Percentiles rank a stretch among this genome's conserved stretches.
Conservation (phyloP, 2,113 vertebrate genomes). For the Pelecanoides urinatrix region DNA sequence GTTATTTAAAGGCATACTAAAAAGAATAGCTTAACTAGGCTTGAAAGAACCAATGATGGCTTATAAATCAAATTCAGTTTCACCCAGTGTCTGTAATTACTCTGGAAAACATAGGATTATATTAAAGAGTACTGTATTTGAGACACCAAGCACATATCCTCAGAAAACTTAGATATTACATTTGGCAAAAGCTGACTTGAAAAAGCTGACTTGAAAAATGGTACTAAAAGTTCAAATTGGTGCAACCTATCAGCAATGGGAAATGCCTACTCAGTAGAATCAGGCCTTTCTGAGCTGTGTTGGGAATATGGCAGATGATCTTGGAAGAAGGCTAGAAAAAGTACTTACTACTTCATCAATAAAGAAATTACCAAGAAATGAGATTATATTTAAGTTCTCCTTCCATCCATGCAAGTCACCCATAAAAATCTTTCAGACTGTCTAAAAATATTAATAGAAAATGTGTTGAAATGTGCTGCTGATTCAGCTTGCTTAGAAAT, state of each 20-base stretch:
- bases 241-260: not conserved
- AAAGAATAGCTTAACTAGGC: not conserved
- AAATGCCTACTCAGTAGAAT: not conserved
- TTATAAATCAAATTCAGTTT: not conserved
- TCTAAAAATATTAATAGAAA: not conserved
- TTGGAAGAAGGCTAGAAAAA: not conserved
- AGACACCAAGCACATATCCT: not conserved
- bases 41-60: not conserved
- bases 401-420: not conserved
- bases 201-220: not conserved
- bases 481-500: not conserved
- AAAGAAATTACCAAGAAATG: not conserved
- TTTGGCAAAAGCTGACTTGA: not conserved
- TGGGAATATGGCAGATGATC: rapidly evolving
- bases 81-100: not conserved
- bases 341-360: not conserved
- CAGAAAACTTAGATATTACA: not conserved
- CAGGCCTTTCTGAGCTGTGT: not conserved
- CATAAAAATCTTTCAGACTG: not conserved
- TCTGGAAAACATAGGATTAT: not conserved
- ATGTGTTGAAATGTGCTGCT: not conserved
- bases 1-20: not conserved
- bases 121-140: not conserved
- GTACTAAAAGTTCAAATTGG: not conserved
- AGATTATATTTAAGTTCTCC: not conserved